These are phyloP conservation scores for Nemopilema nomurai DNA, from an alignment of 30 jellyfish, hydroid and myxozoan species.

Conservation along the genomic window DNA sequence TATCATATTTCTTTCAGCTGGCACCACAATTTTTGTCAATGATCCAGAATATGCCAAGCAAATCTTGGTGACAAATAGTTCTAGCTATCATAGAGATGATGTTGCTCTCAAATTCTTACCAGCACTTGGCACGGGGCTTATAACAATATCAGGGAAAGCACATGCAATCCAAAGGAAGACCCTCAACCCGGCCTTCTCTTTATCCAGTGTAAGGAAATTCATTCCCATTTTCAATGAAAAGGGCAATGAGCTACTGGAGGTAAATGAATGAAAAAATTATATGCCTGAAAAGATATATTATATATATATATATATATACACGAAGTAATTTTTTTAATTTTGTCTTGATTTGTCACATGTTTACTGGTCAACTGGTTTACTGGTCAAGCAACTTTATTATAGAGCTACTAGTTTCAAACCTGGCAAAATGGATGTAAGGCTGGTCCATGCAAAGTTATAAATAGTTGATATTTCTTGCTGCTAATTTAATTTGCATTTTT, in stretches of 20 bases:
- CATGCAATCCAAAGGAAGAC: slow-evolving; percentile 53
- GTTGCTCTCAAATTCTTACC: slow-evolving; percentile 26
- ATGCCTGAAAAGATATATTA: too few species aligned
- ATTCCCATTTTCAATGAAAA: slow-evolving; percentile 39
- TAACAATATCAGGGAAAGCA: slow-evolving; percentile 40
- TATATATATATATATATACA: too few species aligned
- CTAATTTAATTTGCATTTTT: not conserved
- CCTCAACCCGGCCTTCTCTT: slow-evolving; percentile 44
- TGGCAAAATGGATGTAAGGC: not conserved
- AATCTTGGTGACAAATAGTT: slow-evolving; percentile 48
- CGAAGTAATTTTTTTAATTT: too few species aligned
- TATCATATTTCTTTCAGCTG: slow-evolving; percentile 22
- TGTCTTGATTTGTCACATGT: not conserved
- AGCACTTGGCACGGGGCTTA: slow-evolving; percentile 47
- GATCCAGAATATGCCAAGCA: slow-evolving; percentile 63
- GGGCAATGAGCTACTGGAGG: slow-evolving; percentile 47
- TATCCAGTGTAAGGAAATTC: slow-evolving; percentile 43
- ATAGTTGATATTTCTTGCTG: not conserved
- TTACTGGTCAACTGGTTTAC: not conserved
- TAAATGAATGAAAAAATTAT: too few species aligned
- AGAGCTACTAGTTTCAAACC: not conserved
- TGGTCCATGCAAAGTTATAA: too few species aligned
- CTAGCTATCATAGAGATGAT: slow-evolving; percentile 14
- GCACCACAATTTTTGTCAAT: slow-evolving; percentile 19
- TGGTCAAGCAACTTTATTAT: too few species aligned